A percentile compares a stretch with the other conserved stretches of the same genome.
These are phyloP conservation scores for Clarias pachynema DNA, from an alignment of 2,797 vertebrate species.

Conservation along the genomic window DNA sequence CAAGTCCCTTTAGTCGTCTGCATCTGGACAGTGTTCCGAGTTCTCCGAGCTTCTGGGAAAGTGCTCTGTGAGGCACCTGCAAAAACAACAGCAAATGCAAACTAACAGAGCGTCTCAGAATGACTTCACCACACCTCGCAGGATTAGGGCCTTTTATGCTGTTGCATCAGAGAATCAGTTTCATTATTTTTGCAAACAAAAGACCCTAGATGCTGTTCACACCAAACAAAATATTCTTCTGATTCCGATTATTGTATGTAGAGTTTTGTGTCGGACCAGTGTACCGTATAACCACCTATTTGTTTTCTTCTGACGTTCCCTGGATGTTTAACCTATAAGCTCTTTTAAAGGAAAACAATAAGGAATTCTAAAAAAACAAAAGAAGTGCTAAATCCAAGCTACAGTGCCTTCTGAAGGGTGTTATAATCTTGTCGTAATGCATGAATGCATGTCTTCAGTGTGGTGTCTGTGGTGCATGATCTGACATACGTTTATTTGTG, in stretches of 20 bases:
- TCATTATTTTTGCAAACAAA: neutral
- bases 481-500: neutral
- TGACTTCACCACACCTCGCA: constrained; percentile 26
- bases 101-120: constrained; percentile 10
- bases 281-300: neutral
- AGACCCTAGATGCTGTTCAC: neutral
- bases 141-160: constrained; percentile 9
- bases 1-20: neutral
- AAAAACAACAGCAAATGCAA: constrained; percentile 39
- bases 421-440: constrained; percentile 2
- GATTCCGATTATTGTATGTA: neutral
- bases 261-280: neutral
- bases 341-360: neutral
- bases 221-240: neutral
- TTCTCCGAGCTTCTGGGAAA: constrained; percentile 28
- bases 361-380: neutral
- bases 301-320: neutral
- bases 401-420: neutral
- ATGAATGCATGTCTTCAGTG: neutral
- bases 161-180: neutral
- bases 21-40: constrained; percentile 15
- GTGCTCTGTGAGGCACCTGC: constrained; percentile 24
- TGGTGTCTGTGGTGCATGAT: neutral
- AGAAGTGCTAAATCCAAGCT: neutral
- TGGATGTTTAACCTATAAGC: neutral